These are phyloP conservation scores for Huso huso DNA, from an alignment of 2,797 vertebrate species.

Conservation along the genomic window DNA sequence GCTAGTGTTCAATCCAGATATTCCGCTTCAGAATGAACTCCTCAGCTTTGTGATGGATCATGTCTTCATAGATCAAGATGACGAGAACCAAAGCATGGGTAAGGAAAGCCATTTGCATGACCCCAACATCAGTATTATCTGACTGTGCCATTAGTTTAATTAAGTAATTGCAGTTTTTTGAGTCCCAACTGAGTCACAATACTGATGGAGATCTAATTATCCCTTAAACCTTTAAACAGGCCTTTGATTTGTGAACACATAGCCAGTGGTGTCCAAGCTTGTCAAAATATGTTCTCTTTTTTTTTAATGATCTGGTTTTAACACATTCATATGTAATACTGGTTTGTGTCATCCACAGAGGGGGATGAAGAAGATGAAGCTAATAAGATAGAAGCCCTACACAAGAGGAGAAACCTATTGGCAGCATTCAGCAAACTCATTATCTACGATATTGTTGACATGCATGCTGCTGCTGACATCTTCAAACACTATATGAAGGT, in stretches of 20 bases:
- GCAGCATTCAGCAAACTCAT: conserved; percentile 98
- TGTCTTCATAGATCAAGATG: conserved; percentile 97
- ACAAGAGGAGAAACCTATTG: conserved; percentile 94
- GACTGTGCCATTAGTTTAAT: too few relatives aligned
- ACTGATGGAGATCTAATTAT: too few relatives aligned
- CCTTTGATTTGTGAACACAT: too few relatives aligned
- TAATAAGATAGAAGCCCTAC: conserved; percentile 97
- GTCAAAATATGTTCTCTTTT: too few relatives aligned
- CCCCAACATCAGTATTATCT: too few relatives aligned
- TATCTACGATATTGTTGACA: conserved; percentile 97
- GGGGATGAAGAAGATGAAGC: conserved; percentile 98
- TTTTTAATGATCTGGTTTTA: not conserved
- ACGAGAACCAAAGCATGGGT: conserved; percentile 99
- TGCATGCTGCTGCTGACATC: conserved; percentile 96
- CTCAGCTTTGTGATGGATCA: conserved; percentile 97
- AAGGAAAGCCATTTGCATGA: conserved; percentile 23
- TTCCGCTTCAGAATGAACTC: conserved; percentile 88
- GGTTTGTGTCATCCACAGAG: conserved; percentile 49
- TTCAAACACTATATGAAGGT: conserved; percentile 99
- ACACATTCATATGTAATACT: not conserved
- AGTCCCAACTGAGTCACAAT: too few relatives aligned
- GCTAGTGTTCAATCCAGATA: conserved; percentile 91
- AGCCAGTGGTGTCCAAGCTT: too few relatives aligned
- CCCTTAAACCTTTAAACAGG: too few relatives aligned
- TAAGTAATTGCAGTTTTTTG: too few relatives aligned